These are phyloP conservation scores for Paramuricea clavata DNA, from an alignment of 92 coral and sea anemone species.

Conservation along the genomic window DNA sequence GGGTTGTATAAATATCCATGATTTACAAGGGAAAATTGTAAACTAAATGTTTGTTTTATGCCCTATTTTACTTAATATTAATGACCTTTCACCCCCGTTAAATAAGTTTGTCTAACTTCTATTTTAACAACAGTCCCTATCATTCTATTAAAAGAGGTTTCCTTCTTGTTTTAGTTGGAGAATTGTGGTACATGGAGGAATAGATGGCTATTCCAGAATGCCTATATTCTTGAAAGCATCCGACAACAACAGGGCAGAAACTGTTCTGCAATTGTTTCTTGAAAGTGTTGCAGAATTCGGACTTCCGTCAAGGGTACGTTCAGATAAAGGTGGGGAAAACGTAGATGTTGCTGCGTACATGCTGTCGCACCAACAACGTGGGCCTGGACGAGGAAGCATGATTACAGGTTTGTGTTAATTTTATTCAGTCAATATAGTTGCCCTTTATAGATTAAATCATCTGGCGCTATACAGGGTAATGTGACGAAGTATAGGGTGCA, in stretches of 20 bases:
- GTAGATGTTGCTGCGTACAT: constrained; percentile 4
- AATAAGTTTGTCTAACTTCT: too few species aligned
- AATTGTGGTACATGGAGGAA: too few species aligned
- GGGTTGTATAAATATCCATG: too few species aligned
- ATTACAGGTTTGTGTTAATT: neutral
- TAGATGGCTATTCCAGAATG: constrained; percentile 5
- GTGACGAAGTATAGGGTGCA: too few species aligned
- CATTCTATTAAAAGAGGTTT: neutral
- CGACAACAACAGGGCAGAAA: neutral
- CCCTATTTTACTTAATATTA: too few species aligned
- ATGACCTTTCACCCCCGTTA: too few species aligned
- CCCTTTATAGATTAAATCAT: neutral
- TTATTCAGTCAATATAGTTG: too few species aligned
- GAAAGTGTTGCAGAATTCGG: neutral
- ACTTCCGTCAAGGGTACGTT: too few species aligned
- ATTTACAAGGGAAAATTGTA: too few species aligned
- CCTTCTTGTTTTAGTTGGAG: too few species aligned
- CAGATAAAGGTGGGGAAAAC: neutral
- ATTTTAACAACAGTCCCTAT: neutral
- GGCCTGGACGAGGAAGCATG: constrained; percentile 10
- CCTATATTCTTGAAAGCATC: neutral
- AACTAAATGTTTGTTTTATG: too few species aligned
- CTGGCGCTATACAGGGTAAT: too few species aligned
- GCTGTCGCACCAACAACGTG: constrained; percentile 1
- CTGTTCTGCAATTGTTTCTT: neutral